Conservation (phyloP, 2,113 vertebrate genomes). For the Orcinus orca region DNA sequence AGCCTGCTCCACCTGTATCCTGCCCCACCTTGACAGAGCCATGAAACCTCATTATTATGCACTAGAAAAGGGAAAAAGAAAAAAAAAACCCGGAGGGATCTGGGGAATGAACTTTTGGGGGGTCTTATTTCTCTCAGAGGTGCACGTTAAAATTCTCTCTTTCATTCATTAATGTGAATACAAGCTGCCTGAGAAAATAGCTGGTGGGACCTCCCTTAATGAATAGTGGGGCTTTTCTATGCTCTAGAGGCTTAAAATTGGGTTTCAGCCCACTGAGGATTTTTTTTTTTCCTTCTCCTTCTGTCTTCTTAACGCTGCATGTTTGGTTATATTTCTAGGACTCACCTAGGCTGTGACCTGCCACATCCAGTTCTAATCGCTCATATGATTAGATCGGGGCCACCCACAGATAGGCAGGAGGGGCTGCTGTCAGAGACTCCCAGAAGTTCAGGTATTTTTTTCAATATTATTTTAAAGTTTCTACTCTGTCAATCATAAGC, state of each 20-base stretch:
- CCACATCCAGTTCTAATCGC: conserved; percentile 77
- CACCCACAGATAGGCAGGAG: conserved; percentile 37
- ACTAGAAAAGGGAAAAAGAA: conserved; percentile 30
- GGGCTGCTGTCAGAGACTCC: conserved; percentile 9
- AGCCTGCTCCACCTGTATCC: not conserved
- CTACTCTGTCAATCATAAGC: conserved; percentile 38
- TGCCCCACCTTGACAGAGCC: conserved; percentile 1
- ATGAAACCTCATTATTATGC: conserved; percentile 65
- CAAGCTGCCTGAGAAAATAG: conserved; percentile 72
- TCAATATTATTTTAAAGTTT: conserved; percentile 61
- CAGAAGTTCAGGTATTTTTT: conserved; percentile 48
- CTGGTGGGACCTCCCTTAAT: conserved; percentile 78
- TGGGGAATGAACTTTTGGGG: conserved; percentile 65
- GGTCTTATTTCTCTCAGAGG: conserved; percentile 67
- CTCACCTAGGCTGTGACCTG: conserved; percentile 71
- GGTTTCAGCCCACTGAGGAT: conserved; percentile 76
- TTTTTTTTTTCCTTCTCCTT: conserved; percentile 54
- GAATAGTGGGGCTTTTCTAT: conserved; percentile 77
- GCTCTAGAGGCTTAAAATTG: conserved; percentile 81
- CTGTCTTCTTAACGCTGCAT: conserved; percentile 73
- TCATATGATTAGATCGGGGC: conserved; percentile 65
- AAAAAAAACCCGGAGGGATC: conserved; percentile 36
- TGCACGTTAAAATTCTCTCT: conserved; percentile 67
- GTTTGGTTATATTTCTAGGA: conserved; percentile 80
- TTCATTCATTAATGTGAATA: conserved; percentile 59